phyloP scores from a whole-genome alignment of 2,797 vertebrate species.

The Periparus ater region DNA sequence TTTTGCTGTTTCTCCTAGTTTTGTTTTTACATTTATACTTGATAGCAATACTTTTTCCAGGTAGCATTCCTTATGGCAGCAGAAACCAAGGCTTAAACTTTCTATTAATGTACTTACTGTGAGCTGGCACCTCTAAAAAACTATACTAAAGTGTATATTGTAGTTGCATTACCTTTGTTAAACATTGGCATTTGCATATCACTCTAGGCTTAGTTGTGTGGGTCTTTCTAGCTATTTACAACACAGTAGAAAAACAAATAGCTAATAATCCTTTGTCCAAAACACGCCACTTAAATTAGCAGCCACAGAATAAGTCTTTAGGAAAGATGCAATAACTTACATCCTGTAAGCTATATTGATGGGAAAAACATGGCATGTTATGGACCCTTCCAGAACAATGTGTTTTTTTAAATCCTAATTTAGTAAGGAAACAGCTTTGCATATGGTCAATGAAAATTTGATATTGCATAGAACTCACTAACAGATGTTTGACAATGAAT shows the following conservation, averaged over 20 bases:
- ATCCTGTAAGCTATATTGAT: neutral
- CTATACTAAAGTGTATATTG: neutral
- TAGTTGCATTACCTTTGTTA: neutral
- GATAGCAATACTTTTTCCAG: neutral
- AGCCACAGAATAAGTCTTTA: neutral
- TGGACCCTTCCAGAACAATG: neutral
- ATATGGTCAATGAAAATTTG: constrained; percentile 63
- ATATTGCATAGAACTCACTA: constrained; percentile 24
- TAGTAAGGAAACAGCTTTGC: constrained; percentile 21
- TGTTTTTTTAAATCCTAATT: neutral
- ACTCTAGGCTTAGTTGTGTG: neutral
- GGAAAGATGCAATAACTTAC: neutral
- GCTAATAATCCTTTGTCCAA: neutral
- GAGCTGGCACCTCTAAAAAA: neutral
- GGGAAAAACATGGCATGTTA: neutral
- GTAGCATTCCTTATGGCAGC: neutral
- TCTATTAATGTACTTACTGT: neutral
- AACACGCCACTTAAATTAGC: neutral
- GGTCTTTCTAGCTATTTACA: neutral
- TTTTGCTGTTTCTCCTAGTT: too few species aligned
- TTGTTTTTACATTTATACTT: neutral
- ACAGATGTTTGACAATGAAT: constrained; percentile 59
- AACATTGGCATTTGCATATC: neutral
- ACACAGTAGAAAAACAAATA: neutral
- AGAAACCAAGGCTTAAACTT: neutral